Evolutionary conservation across 2,888 invertebrate species (phyloP).

Genomic region (Tipula lateralis): DNA sequence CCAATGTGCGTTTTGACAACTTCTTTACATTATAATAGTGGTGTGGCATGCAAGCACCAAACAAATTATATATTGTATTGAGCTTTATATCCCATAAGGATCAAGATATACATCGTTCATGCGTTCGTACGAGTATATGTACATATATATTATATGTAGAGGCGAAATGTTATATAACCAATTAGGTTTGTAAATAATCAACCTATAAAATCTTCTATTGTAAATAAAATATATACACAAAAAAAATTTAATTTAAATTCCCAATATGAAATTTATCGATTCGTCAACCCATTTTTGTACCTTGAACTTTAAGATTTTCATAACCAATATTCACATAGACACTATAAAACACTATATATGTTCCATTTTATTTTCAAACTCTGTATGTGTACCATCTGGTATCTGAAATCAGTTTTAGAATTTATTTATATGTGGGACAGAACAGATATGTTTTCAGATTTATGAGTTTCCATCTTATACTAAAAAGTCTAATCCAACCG

Average conservation of each 20-base stretch:
- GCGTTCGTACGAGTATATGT: not conserved
- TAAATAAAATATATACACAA: not conserved
- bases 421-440: too few relatives aligned
- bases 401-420: not conserved
- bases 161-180: not conserved
- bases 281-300: not conserved
- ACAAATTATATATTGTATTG: not conserved
- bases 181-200: constrained; percentile 3
- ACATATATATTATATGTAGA: not conserved
- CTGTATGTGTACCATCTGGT: not conserved
- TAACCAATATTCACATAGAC: not conserved
- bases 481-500: too few relatives aligned
- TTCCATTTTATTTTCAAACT: not conserved
- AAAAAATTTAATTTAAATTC: not conserved
- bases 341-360: not conserved
- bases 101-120: not conserved
- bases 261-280: constrained; percentile 11
- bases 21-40: not conserved
- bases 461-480: too few relatives aligned
- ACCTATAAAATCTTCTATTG: not conserved
- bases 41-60: not conserved
- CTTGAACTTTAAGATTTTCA: not conserved
- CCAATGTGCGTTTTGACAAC: not conserved
- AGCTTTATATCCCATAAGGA: not conserved
- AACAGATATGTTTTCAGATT: too few relatives aligned